Evolutionary conservation across 1,140 invertebrate genomes (phyloP).

Genomic region (Brachionus manjavacas): DNA sequence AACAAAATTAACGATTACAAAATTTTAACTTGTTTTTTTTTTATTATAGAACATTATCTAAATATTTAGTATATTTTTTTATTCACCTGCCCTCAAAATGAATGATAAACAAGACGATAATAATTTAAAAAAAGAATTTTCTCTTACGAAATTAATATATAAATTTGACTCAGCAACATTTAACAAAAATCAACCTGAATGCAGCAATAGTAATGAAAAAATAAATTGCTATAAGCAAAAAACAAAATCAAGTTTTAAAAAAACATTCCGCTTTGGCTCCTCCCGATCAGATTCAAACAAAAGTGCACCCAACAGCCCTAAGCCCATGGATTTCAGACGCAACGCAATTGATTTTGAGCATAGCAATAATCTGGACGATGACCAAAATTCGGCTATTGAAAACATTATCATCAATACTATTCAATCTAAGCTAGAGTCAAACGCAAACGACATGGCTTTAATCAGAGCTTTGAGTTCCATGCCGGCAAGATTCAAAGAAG

Average conservation of each 20-base stretch:
- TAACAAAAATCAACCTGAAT: neutral
- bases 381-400: neutral
- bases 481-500: conserved; percentile 9
- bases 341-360: conserved; percentile 15
- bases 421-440: conserved; percentile 15
- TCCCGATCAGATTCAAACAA: neutral
- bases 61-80: neutral
- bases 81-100: neutral
- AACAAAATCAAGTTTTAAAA: conserved; percentile 5
- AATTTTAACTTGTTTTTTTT: neutral
- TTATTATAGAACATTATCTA: neutral
- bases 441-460: neutral
- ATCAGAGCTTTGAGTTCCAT: neutral
- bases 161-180: conserved; percentile 13
- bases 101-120: conserved; percentile 26
- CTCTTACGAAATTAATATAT: conserved; percentile 14
- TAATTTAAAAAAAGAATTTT: conserved; percentile 16
- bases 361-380: conserved; percentile 19
- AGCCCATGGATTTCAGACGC: neutral
- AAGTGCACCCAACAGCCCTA: neutral
- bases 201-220: conserved; percentile 8
- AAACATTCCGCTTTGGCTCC: neutral
- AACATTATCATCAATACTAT: conserved; percentile 10
- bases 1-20: neutral
- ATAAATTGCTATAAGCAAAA: neutral